phyloP scores from a whole-genome alignment of 2,888 invertebrate genomes.

The Bedellia somnulentella region DNA sequence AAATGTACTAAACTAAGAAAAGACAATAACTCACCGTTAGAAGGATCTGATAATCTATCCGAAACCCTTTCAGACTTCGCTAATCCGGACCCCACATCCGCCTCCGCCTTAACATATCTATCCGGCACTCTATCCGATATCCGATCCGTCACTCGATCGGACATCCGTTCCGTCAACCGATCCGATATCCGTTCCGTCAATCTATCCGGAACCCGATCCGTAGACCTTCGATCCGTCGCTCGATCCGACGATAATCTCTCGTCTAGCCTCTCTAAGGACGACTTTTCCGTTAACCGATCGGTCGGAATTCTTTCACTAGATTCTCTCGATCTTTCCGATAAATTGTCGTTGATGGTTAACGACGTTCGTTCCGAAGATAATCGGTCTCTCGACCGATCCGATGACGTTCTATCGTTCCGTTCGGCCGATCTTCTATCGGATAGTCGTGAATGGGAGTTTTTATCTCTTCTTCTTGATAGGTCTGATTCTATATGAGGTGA shows the following conservation, averaged over 20 bases:
- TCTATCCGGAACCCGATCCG: background rate
- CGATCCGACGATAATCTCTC: background rate
- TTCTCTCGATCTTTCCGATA: too few relatives aligned
- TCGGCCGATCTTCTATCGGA: background rate
- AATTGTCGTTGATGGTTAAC: too few relatives aligned
- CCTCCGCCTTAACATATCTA: conserved; percentile 36
- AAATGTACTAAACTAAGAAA: too few relatives aligned
- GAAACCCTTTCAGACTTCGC: conserved; percentile 28
- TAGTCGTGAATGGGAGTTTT: background rate
- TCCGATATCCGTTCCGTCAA: background rate
- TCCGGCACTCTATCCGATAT: conserved; percentile 11
- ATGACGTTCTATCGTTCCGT: background rate
- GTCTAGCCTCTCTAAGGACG: background rate
- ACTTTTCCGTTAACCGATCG: background rate
- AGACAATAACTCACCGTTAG: conserved; percentile 35
- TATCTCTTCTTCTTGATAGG: conserved; percentile 7
- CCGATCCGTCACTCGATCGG: conserved; percentile 12
- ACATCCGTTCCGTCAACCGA: conserved; percentile 12
- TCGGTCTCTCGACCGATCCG: background rate
- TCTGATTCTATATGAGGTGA: conserved; percentile 32
- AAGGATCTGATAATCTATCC: conserved; percentile 32
- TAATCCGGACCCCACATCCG: conserved; percentile 40
- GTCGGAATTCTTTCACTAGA: background rate
- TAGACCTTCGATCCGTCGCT: background rate
- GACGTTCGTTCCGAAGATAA: too few relatives aligned